These are phyloP conservation scores for Gnatocerus cornutus DNA, from an alignment of 2,888 invertebrate genomes.

Conservation along the genomic window DNA sequence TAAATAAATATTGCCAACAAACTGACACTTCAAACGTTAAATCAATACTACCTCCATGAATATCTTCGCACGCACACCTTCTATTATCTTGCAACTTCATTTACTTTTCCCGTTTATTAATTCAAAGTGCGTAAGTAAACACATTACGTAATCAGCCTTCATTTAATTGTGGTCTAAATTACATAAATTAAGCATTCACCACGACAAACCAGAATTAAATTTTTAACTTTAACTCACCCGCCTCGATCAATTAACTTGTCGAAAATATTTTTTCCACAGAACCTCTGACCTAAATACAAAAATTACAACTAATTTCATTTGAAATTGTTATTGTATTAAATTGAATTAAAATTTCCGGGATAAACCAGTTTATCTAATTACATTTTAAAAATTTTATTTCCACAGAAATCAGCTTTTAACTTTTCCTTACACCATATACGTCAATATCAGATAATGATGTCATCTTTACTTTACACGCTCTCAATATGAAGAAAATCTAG, in stretches of 20 bases:
- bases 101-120: slow-evolving; percentile 36
- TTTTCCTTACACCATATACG: slow-evolving; percentile 31
- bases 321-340: too few relatives aligned
- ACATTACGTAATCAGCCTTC: slow-evolving; percentile 39
- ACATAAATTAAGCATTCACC: slow-evolving; percentile 39
- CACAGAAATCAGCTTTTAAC: slow-evolving; percentile 18
- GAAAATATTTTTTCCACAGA: slow-evolving; percentile 31
- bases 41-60: slow-evolving; percentile 46
- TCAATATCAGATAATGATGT: slow-evolving; percentile 52
- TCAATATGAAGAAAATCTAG: slow-evolving; percentile 58
- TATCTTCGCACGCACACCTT: slow-evolving; percentile 35
- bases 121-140: slow-evolving; percentile 39
- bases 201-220: slow-evolving; percentile 30
- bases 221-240: slow-evolving; percentile 22
- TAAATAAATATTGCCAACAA: slow-evolving; percentile 47
- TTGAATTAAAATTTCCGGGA: too few relatives aligned
- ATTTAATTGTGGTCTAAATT: slow-evolving; percentile 39
- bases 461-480: slow-evolving; percentile 56
- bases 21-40: slow-evolving; percentile 42
- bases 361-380: not conserved
- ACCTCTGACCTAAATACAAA: slow-evolving; percentile 6
- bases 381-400: not conserved
- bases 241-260: slow-evolving; percentile 35
- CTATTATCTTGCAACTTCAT: slow-evolving; percentile 38
- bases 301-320: slow-evolving; percentile 23